These are phyloP conservation scores for Pipistrellus nathusii DNA, from an alignment of 2,797 vertebrate species.

Conservation along the genomic window DNA sequence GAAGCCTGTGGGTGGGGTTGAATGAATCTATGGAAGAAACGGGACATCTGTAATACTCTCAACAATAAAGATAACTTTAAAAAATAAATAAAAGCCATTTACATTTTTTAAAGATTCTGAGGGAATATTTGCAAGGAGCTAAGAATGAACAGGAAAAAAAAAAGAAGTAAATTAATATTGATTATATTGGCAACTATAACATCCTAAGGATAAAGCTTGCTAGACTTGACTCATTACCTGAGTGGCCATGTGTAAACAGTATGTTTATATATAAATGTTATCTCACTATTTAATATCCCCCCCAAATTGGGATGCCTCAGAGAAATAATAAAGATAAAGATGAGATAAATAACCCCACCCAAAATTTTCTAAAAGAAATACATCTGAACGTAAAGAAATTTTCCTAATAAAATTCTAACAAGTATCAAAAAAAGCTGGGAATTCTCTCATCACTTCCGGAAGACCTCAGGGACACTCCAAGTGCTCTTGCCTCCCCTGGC, in stretches of 20 bases:
- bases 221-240: background rate
- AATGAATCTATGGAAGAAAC: too few species aligned
- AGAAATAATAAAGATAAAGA: constrained; percentile 41
- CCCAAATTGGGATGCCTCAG: background rate
- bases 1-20: too few species aligned
- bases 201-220: too few species aligned
- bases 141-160: background rate
- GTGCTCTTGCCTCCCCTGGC: too few species aligned
- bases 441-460: background rate
- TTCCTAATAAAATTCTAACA: background rate
- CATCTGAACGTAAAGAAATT: background rate
- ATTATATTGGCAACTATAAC: background rate
- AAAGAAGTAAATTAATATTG: background rate
- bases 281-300: background rate
- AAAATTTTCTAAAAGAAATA: background rate
- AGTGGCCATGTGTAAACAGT: background rate
- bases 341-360: background rate
- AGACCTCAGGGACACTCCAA: background rate
- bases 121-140: background rate
- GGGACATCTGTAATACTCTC: too few species aligned
- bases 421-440: background rate
- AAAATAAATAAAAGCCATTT: too few species aligned
- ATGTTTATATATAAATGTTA: background rate
- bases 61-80: too few species aligned
- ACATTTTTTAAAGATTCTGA: background rate